phyloP scores from a whole-genome alignment of 1,140 invertebrate genomes.

The Lasaia peninsularis region DNA sequence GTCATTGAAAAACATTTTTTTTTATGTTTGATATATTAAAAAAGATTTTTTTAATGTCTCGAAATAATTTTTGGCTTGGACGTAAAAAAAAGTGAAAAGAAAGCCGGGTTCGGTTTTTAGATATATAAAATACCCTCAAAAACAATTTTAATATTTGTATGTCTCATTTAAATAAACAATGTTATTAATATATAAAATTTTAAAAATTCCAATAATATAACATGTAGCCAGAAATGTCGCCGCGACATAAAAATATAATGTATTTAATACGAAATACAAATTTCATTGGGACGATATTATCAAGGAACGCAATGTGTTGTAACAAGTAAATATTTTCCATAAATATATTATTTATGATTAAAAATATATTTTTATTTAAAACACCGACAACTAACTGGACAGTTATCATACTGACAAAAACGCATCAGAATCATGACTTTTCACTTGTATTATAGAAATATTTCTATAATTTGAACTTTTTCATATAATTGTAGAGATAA shows the following conservation, averaged over 20 bases:
- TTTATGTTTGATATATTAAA: too few species aligned
- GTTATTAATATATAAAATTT: conserved; percentile 1
- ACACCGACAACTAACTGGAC: not conserved
- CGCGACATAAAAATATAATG: conserved; percentile 42
- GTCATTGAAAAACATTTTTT: too few species aligned
- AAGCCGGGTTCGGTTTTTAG: too few species aligned
- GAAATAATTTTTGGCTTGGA: too few species aligned
- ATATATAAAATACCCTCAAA: too few species aligned
- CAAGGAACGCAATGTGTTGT: conserved; percentile 1
- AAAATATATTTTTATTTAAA: not conserved
- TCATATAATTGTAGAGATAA: too few species aligned
- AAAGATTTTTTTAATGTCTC: too few species aligned
- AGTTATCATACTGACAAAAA: not conserved
- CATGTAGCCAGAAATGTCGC: conserved; percentile 59
- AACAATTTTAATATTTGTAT: not conserved
- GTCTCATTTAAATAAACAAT: too few species aligned
- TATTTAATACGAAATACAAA: conserved; percentile 30
- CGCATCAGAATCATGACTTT: too few species aligned
- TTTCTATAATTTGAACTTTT: too few species aligned
- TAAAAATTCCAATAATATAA: conserved; percentile 42
- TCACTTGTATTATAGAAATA: too few species aligned
- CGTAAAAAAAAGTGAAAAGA: too few species aligned
- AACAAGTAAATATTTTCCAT: not conserved
- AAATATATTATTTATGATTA: not conserved
- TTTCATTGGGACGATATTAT: conserved; percentile 26